Evolutionary conservation across 2,113 vertebrate genomes (phyloP).

Genomic region (Petroica traversi): DNA sequence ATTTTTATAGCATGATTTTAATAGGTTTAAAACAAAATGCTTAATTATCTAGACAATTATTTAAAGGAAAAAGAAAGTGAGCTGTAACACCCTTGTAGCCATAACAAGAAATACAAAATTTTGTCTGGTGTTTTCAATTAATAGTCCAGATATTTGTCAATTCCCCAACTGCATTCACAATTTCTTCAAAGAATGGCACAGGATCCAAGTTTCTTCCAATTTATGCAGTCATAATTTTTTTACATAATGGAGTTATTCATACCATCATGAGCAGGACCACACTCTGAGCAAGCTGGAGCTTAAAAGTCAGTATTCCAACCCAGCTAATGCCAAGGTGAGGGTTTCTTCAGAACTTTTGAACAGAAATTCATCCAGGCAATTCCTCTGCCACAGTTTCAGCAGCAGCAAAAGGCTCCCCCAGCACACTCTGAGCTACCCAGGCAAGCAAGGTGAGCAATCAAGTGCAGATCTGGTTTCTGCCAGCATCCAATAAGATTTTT

Average conservation of each 20-base stretch:
- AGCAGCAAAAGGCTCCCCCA: neutral
- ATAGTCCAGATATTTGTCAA: neutral
- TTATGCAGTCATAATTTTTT: neutral
- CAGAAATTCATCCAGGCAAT: neutral
- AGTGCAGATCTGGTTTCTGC: neutral
- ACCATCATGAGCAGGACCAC: neutral
- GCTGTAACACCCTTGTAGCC: neutral
- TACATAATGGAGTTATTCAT: neutral
- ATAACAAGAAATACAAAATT: neutral
- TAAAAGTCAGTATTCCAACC: neutral
- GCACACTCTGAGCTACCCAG: neutral
- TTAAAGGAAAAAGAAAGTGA: neutral
- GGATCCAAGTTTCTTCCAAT: neutral
- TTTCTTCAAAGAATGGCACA: neutral
- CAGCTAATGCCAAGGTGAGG: neutral
- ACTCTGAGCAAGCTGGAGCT: neutral
- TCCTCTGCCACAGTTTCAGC: neutral
- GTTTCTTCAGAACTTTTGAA: neutral
- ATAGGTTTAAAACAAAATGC: neutral
- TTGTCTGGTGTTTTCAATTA: neutral
- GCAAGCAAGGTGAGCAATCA: neutral
- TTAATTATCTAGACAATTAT: neutral
- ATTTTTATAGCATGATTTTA: neutral
- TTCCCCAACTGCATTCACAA: neutral
- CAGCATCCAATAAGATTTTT: neutral